Percentiles rank a stretch among this genome's conserved stretches.
Evolutionary conservation across 2,797 vertebrate genomes (phyloP).

Genomic region (Parauchenoglanis punctatus): DNA sequence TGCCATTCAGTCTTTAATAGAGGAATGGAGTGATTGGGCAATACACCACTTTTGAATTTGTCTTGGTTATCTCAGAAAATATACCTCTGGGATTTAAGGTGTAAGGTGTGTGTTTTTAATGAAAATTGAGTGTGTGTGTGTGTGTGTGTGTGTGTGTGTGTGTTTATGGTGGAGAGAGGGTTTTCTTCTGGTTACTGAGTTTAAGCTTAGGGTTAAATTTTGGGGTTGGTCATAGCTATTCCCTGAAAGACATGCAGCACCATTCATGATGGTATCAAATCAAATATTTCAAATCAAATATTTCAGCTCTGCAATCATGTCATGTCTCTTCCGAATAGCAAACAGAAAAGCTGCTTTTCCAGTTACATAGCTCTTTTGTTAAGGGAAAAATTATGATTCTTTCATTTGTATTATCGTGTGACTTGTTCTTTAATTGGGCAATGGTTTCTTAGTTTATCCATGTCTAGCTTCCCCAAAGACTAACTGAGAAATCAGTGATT

Average conservation of each 20-base stretch:
- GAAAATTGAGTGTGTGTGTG: neutral
- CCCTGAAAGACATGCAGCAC: neutral
- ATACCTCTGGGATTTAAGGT: neutral
- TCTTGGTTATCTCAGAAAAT: neutral
- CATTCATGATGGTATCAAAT: neutral
- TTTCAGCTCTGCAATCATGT: neutral
- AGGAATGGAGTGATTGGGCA: neutral
- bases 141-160: neutral
- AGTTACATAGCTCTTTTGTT: neutral
- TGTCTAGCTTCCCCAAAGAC: neutral
- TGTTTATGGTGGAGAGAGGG: neutral
- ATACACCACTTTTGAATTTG: slow-evolving; percentile 17
- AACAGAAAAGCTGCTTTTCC: neutral
- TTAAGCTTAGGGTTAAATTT: neutral
- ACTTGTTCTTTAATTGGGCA: neutral
- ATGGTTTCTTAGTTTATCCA: neutral
- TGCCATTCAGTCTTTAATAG: slow-evolving; percentile 17
- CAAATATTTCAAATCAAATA: neutral
- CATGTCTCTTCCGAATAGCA: neutral
- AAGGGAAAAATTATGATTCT: neutral
- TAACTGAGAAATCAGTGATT: neutral
- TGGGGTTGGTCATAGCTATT: neutral
- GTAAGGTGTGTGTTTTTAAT: neutral
- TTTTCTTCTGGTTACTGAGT: neutral
- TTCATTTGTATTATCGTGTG: neutral